Evolutionary conservation across 2,888 invertebrate genomes (phyloP).

Genomic region (Sinohyriopsis cumingii): DNA sequence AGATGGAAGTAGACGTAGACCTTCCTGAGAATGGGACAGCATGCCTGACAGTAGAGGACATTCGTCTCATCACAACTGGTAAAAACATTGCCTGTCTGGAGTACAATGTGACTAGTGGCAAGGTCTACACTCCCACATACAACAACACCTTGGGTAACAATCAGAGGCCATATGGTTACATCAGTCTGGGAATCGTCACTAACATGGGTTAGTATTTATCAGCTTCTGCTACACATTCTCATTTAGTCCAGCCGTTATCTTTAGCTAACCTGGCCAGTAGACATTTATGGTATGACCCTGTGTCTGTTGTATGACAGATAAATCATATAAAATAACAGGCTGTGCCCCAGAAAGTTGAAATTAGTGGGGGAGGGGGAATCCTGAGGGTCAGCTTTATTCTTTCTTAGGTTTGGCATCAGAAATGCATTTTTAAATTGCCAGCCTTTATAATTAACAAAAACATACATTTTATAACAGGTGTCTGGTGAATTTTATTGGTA

Average conservation of each 20-base stretch:
- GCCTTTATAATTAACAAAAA: too few relatives aligned
- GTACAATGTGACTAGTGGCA: constrained; percentile 10
- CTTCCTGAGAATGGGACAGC: constrained; percentile 48
- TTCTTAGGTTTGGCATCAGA: too few relatives aligned
- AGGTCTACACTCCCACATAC: constrained; percentile 30
- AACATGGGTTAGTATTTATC: constrained; percentile 54
- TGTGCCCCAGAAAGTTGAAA: too few relatives aligned
- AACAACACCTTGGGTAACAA: constrained; percentile 44
- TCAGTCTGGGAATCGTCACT: constrained; percentile 59
- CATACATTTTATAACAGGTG: too few relatives aligned
- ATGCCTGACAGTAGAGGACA: constrained; percentile 46
- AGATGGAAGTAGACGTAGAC: constrained; percentile 50
- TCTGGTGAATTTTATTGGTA: too few relatives aligned
- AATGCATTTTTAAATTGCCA: too few relatives aligned
- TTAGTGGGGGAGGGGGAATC: too few relatives aligned
- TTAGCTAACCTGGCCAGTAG: too few relatives aligned
- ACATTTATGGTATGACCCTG: too few relatives aligned
- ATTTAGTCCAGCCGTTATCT: neutral
- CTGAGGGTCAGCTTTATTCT: too few relatives aligned
- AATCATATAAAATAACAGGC: too few relatives aligned
- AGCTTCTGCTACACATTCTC: neutral
- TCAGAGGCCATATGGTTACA: constrained; percentile 48
- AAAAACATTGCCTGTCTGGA: constrained; percentile 20
- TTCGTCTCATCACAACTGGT: constrained; percentile 39
- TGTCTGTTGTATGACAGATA: too few relatives aligned